Percentiles rank a stretch among this genome's conserved stretches.
Conservation (phyloP, 2,113 vertebrate species). For the Fulica atra region DNA sequence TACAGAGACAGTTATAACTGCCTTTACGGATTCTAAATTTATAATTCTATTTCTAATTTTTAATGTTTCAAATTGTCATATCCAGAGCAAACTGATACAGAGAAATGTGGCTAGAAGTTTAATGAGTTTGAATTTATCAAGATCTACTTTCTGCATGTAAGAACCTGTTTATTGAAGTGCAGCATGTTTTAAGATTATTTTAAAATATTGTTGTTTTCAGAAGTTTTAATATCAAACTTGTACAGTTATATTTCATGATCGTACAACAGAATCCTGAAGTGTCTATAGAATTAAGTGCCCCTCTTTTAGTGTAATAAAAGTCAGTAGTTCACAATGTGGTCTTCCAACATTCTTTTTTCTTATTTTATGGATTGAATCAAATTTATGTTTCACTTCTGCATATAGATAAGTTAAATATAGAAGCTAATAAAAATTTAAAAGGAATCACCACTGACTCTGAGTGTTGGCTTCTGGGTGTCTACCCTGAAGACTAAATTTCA, state of each 20-base stretch:
- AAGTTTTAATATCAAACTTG: neutral
- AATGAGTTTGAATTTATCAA: neutral
- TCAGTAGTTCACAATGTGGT: neutral
- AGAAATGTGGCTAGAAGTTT: neutral
- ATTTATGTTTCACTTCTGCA: neutral
- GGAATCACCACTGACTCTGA: neutral
- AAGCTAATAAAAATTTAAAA: neutral
- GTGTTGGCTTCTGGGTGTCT: neutral
- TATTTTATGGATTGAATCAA: neutral
- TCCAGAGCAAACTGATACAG: neutral
- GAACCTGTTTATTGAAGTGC: neutral
- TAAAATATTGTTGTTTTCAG: neutral
- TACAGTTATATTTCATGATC: neutral
- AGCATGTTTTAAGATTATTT: neutral
- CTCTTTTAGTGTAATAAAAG: neutral
- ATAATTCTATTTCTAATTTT: neutral
- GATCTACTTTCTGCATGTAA: neutral
- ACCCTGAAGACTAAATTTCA: neutral
- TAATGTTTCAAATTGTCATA: neutral
- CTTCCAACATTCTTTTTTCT: neutral
- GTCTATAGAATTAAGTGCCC: neutral
- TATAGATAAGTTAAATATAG: neutral
- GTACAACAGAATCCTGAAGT: neutral
- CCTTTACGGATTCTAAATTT: neutral
- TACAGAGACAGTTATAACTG: neutral